Base-by-base conservation (phyloP, 2,113 vertebrate genomes). In the Probosciger aterrimus region DNA sequence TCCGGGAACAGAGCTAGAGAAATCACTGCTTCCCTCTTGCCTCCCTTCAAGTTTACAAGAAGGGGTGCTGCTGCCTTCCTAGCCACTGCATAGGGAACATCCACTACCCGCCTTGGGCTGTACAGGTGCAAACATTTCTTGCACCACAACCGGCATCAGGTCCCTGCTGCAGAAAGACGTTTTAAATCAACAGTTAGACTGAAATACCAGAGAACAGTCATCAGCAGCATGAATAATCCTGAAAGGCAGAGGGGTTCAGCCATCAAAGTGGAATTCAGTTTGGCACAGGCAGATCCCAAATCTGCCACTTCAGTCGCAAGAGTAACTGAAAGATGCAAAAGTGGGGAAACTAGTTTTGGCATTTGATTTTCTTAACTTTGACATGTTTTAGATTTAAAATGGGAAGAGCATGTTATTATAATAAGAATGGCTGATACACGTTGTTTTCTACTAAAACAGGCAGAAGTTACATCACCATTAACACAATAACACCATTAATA, bases 11-110 rank as follows among this genome's bases (percentile, higher is more conserved):
- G 37, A 77, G 10, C 28, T 39, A 18, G 14, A 70, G 44, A 31
- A 44, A 69, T 41, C 1, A 0, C 4, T 35, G 14, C 43, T 70
- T 46, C 39, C 18, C 28, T 57, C 63, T 81, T 50, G 11, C 41
- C 10, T 49, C 11, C 28, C 17, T 70, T 41, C 6, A 6, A 25
- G 18, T 41, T 41, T 64, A 30, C 23, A 27, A 39, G 33, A 44
- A 44, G 24, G 1, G 8, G 2, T 53, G 25, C 20, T 33, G n/a
- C 57, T 46, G 33, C 49, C 30, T 65, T 64, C 23, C 49, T 6
- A 0, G 10, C 18, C 44, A 22, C 30, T 15, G 4, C 4, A 8
- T 0, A 22, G 14, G 59, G n/a, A 47, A 27, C 39, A 30, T 35
- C 46, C 52, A 47, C 50, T 46, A 60, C 8, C 18, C 39, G 35